phyloP scores from a whole-genome alignment of 2,113 vertebrate species.

The Brachyhypopomus gauderio region DNA sequence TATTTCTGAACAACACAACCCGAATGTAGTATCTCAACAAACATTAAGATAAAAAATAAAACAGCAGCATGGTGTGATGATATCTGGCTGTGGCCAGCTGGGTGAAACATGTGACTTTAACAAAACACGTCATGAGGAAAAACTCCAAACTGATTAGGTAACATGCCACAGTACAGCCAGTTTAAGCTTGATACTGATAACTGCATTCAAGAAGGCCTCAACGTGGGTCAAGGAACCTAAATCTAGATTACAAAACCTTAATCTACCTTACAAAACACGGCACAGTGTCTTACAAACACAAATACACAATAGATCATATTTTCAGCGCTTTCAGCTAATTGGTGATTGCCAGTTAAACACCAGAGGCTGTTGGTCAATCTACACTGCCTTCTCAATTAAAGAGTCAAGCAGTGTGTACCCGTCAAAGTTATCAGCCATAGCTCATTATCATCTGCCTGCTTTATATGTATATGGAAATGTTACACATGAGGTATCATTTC shows the following conservation, averaged over 20 bases:
- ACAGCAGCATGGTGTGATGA: background rate
- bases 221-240: background rate
- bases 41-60: background rate
- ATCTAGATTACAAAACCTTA: no score
- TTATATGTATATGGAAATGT: background rate
- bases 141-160: background rate
- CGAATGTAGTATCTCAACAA: background rate
- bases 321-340: no score
- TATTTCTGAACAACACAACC: background rate
- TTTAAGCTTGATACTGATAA: background rate
- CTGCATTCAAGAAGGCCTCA: background rate
- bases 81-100: background rate
- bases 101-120: constrained; percentile 2
- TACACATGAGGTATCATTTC: background rate
- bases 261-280: no score
- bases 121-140: background rate
- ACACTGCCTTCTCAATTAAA: background rate
- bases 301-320: no score
- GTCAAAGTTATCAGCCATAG: background rate
- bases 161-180: background rate
- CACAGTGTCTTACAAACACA: no score
- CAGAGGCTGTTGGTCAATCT: background rate
- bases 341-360: background rate
- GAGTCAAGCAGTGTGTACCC: background rate
- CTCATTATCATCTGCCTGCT: background rate